These are phyloP conservation scores for Nestor notabilis DNA, from an alignment of 2,113 vertebrate species.

Conservation along the genomic window DNA sequence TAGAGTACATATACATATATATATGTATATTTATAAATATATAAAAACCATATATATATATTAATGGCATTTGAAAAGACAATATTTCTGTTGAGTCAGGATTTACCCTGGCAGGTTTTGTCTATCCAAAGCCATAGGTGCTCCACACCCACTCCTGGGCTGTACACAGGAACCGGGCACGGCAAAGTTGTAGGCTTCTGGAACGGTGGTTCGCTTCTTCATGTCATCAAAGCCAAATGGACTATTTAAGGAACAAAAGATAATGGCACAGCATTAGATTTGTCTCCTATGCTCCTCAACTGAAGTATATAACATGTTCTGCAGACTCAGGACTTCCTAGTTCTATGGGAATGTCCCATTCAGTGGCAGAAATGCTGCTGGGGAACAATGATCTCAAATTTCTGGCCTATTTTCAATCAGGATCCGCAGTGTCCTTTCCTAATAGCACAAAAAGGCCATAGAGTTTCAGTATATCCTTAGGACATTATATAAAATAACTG, in stretches of 20 bases:
- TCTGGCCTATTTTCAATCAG: background rate
- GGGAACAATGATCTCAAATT: background rate
- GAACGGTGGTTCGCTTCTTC: background rate
- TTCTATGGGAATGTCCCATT: background rate
- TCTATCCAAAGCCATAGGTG: background rate
- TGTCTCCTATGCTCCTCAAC: rapidly evolving
- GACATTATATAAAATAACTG: background rate
- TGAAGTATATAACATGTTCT: background rate
- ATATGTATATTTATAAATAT: background rate
- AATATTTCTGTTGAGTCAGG: background rate
- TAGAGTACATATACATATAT: slow-evolving; percentile 61
- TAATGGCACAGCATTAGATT: background rate
- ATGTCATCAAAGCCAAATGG: background rate
- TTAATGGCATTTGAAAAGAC: background rate
- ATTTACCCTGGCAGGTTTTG: background rate
- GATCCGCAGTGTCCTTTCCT: background rate
- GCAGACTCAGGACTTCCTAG: background rate
- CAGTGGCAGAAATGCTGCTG: background rate
- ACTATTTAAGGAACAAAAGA: background rate
- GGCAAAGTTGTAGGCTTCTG: background rate
- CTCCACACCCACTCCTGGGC: background rate
- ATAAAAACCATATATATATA: background rate
- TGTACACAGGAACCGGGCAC: background rate
- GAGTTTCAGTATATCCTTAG: background rate
- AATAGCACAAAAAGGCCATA: background rate